These are phyloP conservation scores for Bradypodion pumilum DNA, from an alignment of 2,797 vertebrate genomes.

Conservation along the genomic window DNA sequence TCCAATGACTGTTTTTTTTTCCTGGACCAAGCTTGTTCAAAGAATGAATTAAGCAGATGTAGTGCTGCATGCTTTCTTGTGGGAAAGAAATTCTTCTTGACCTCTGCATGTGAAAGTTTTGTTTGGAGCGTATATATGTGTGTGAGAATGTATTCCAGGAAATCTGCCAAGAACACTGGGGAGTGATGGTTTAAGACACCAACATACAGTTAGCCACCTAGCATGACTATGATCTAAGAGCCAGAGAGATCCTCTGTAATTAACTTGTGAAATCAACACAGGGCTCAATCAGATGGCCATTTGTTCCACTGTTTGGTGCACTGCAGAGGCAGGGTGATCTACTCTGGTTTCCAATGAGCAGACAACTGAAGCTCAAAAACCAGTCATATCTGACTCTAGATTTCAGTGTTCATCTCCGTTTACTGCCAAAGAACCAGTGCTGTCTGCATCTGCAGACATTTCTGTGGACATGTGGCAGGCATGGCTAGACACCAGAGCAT, in stretches of 20 bases:
- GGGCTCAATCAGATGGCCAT: too few species aligned
- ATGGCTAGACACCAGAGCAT: too few species aligned
- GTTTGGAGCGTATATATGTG: background rate
- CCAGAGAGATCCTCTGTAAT: background rate
- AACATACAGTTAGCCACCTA: conserved; percentile 13
- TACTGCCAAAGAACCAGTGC: too few species aligned
- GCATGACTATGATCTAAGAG: conserved; percentile 30
- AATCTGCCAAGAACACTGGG: conserved; percentile 22
- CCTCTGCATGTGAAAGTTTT: conserved; percentile 11
- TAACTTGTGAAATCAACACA: background rate
- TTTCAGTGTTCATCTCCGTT: too few species aligned
- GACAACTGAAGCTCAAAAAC: too few species aligned
- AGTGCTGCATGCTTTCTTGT: background rate
- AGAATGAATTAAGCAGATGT: conserved; percentile 24
- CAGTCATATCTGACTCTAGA: too few species aligned
- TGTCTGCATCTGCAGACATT: too few species aligned
- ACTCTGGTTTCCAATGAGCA: too few species aligned
- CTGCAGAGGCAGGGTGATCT: too few species aligned
- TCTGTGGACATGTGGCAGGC: too few species aligned
- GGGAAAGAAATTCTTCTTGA: conserved; percentile 30
- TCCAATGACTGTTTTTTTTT: conserved; percentile 1
- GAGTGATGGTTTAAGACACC: background rate
- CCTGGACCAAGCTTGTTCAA: conserved; percentile 34
- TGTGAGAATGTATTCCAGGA: background rate
- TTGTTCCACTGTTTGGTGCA: too few species aligned